Percentiles rank a stretch among this genome's conserved stretches.
These are phyloP conservation scores for Synanthedon formicaeformis DNA, from an alignment of 2,888 invertebrate species.

Conservation along the genomic window DNA sequence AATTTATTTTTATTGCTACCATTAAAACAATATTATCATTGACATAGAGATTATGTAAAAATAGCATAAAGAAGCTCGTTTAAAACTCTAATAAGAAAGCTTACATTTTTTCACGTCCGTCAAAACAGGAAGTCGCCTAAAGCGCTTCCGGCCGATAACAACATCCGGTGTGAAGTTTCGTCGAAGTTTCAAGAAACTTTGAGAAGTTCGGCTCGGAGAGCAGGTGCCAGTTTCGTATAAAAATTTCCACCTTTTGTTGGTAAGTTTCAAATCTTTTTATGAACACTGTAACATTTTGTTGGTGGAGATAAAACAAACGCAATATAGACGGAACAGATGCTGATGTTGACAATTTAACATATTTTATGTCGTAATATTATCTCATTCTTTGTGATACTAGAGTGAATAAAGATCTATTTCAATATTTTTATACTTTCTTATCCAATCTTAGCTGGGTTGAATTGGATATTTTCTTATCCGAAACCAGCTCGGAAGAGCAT, in stretches of 20 bases:
- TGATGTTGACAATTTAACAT: too few species aligned
- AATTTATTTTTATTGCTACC: background rate
- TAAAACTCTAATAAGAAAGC: background rate
- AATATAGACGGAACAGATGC: too few species aligned
- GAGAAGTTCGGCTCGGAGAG: constrained; percentile 12
- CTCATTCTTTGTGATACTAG: too few species aligned
- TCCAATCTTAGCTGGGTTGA: too few species aligned
- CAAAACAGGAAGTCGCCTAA: constrained; percentile 67
- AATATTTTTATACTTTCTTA: too few species aligned
- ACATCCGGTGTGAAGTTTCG: constrained; percentile 67
- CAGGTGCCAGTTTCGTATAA: constrained; percentile 63
- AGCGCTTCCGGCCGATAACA: constrained; percentile 71
- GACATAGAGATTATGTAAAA: too few species aligned
- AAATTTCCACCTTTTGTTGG: constrained; percentile 56
- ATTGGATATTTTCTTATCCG: too few species aligned
- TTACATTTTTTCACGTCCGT: constrained; percentile 46
- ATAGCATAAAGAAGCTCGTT: background rate
- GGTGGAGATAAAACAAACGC: constrained; percentile 42
- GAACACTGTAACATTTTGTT: constrained; percentile 60
- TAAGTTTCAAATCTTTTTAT: constrained; percentile 27
- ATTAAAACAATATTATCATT: constrained; percentile 14
- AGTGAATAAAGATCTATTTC: too few species aligned
- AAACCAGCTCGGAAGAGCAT: too few species aligned
- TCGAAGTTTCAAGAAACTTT: constrained; percentile 18
- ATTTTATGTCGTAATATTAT: too few species aligned